Conservation (phyloP, 2,797 vertebrate species). For the Acridotheres tristis region DNA sequence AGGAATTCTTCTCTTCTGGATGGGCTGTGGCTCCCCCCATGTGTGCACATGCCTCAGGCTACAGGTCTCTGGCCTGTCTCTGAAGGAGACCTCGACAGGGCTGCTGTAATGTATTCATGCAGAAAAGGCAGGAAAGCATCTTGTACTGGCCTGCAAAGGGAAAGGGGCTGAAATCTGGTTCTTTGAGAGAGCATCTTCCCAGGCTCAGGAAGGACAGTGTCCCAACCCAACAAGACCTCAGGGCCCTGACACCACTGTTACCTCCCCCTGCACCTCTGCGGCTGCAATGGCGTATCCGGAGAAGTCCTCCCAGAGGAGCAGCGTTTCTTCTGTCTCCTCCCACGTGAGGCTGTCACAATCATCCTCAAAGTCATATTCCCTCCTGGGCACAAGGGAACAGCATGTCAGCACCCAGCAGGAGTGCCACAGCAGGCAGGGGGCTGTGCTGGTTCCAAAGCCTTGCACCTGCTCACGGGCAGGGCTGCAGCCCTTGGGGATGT, state of each 20-base stretch:
- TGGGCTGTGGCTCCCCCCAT: background rate
- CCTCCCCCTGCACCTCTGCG: conserved; percentile 89
- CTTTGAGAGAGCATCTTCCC: background rate
- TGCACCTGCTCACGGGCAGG: rapidly evolving
- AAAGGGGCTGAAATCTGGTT: background rate
- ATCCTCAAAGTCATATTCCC: conserved; percentile 97
- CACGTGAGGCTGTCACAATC: conserved; percentile 97
- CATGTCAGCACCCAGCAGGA: background rate
- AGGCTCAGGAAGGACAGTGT: background rate
- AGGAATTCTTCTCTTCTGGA: background rate
- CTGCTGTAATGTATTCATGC: background rate
- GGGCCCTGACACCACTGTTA: conserved; percentile 61
- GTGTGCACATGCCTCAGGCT: background rate
- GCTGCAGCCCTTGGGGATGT: background rate
- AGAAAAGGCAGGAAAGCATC: background rate
- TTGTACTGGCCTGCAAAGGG: background rate
- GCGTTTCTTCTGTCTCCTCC: conserved; percentile 97
- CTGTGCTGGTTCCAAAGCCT: rapidly evolving
- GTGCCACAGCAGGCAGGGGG: background rate
- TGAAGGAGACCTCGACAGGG: background rate
- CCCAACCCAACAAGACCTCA: background rate
- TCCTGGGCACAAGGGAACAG: conserved; percentile 72
- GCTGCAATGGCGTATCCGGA: conserved; percentile 90
- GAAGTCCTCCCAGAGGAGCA: conserved; percentile 98
- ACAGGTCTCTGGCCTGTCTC: background rate